A percentile compares a stretch with the other conserved stretches of the same genome.
phyloP scores from a whole-genome alignment of 2,113 vertebrate species.

The Polypterus bichir region DNA sequence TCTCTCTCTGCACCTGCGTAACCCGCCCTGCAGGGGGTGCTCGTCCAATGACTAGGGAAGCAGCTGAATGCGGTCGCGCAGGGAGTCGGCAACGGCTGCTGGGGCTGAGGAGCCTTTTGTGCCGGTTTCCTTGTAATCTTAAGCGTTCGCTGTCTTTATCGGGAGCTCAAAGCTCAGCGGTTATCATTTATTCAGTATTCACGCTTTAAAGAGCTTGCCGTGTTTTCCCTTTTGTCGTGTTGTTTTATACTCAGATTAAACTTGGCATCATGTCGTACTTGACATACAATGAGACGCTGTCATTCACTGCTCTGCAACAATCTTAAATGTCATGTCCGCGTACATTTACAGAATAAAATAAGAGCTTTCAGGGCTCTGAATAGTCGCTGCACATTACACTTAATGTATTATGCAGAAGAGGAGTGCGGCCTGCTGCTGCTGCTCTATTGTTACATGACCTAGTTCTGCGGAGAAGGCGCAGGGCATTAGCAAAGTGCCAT shows the following conservation, averaged over 20 bases:
- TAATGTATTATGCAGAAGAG: slow-evolving; percentile 95
- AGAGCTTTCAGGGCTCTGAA: slow-evolving; percentile 70
- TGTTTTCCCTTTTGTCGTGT: slow-evolving; percentile 67
- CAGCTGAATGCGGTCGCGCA: too few relatives aligned
- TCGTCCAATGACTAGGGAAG: too few relatives aligned
- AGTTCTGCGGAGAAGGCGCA: slow-evolving; percentile 67
- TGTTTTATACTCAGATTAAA: slow-evolving; percentile 73
- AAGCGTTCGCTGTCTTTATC: slow-evolving; percentile 26
- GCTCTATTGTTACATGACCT: slow-evolving; percentile 91
- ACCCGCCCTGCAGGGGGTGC: too few relatives aligned
- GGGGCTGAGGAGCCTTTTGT: neutral
- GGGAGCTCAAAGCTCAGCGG: slow-evolving; percentile 48
- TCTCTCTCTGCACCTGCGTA: too few relatives aligned
- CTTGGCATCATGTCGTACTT: slow-evolving; percentile 76
- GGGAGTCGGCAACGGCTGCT: too few relatives aligned
- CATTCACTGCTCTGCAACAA: slow-evolving; percentile 80
- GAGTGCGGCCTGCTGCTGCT: slow-evolving; percentile 72
- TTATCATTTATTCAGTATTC: slow-evolving; percentile 72
- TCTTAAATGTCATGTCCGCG: slow-evolving; percentile 95
- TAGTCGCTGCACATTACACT: slow-evolving; percentile 82
- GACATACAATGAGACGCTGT: slow-evolving; percentile 84
- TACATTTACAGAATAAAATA: slow-evolving; percentile 90
- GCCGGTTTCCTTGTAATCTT: slow-evolving; percentile 26
- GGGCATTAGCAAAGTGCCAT: slow-evolving; percentile 48
- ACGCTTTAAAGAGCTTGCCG: slow-evolving; percentile 57